Base-by-base conservation (phyloP, 2,113 vertebrate genomes). In the Rhea americana region DNA sequence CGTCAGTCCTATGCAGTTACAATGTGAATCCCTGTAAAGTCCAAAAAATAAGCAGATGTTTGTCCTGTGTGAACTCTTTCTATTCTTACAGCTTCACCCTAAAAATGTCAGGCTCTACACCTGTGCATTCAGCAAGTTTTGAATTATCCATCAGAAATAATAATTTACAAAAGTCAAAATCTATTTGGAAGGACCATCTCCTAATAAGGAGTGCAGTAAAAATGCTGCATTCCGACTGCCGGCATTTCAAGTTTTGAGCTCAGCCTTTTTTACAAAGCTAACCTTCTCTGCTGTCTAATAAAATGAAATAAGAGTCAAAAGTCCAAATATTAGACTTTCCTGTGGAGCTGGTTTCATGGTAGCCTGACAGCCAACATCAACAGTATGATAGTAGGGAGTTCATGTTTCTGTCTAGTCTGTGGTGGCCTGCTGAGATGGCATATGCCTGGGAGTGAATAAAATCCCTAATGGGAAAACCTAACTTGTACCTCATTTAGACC, bases 281-380 rank as follows among this genome's bases (percentile, higher is more conserved):
- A 97, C 93, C 94, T 97, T 96, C 95, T 91, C 56, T 92, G 93
- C 95, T 95, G 94, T 94, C 91, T 96, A 96, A 93, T 91, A 95
- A 97, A 97, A 91, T 80, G 96, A 96, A 97, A 90, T 71, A 92
- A 95, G 95, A 98, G 97, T 97, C 97, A 98, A 98, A 97, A 98
- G 98, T 98, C 98, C 97, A 98, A 98, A 98, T 98, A 98, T 98
- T 98, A 95, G 97, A 93, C 97, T 98, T 98, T 97, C 96, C 97
- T 97, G 89, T 96, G 96, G 96, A 80, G 91, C 95, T 93, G 92
- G 89, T 96, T 97, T 97, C 88, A 83, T 59, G 92, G 96, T 84
- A 85, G 56, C 86, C 71, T 15, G 15, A 51, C 62, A 90, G 98
- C 97, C 98, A 98, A 97, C 86, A 86, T 97, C 97, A 98, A 97